Base-by-base conservation (phyloP, 2,888 invertebrate species). In the Ectobius pallidus region DNA sequence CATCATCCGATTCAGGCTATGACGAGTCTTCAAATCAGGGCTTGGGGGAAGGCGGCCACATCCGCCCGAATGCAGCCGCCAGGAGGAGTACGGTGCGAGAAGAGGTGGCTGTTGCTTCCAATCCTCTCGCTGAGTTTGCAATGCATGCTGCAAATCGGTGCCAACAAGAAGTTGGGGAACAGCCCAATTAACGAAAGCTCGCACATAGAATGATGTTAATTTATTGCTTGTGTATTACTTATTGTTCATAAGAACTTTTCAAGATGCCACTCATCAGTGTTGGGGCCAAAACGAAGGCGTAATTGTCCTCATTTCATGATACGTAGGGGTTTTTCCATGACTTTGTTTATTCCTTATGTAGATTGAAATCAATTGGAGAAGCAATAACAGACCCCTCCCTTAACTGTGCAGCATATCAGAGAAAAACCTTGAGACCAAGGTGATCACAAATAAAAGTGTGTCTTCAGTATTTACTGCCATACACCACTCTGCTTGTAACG, bases 1-100 rank as follows among this genome's bases (percentile, higher is more conserved):
- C 89, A 78, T 91, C 91, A 39, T 91, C 90, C 0, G 91, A 91
- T 81, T 91, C 91, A 0, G 91, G 91, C 4, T 91, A 91, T 78
- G 91, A 91, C 79, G 91, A 91, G 78, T 87, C 86, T 44, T 88
- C 88, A 67, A 89, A 88, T 81, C 87, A 84, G 76, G 85, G 85
- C 55, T 78, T 73, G 4, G 74, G 58, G 16, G 76, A 71, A 14
- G 72, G 49, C 1, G 34, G 62, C 7, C 55, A 46, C 34, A 30
- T 34, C 18, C 14, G 65, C 25, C 30, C 58, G n/a, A 58, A 58
- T 9, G 25, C 61, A n/a, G 18, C 49, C 3, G 32, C 16, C 42
- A 30, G 46, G 58, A 42, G 70, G 34, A 67, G 61, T 22, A 27
- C 25, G 22, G 44, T 49, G 20, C 27, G 52, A 39, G 58, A 32